Base-by-base conservation (phyloP, 2,113 vertebrate genomes). In the Pithys albifrons region DNA sequence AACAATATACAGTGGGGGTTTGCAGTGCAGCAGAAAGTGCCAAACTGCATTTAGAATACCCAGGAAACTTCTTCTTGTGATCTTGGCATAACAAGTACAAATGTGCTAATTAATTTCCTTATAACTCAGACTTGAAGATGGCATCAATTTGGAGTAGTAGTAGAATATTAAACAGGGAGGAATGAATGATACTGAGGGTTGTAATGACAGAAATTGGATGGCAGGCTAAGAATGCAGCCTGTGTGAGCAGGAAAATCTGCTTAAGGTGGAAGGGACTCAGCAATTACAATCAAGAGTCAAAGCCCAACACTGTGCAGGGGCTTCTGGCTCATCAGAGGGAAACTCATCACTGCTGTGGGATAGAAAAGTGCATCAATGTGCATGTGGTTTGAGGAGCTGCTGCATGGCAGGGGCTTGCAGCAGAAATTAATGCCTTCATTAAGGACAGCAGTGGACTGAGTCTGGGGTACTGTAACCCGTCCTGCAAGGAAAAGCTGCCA, bases 51-150 rank as follows among this genome's bases (percentile, higher is more conserved):
- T 89, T 46, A 77, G 51, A 87, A 75, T 78, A 89, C 71, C 45
- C 66, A 65, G 62, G 66, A 87, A 94, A 78, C 19, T 82, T 89
- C 19, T 82, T 89, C 77, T 39, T 72, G 45, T 93, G 84, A 85
- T 89, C 78, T 85, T 85, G 66, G 22, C 41, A 58, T 84, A 91
- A 80, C 72, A 91, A 92, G 81, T 89, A 74, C 81, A 91, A 93
- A 91, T 61, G 88, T 89, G 85, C 45, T 94, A 94, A 97, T 93
- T 89, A 89, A 91, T 88, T 94, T 94, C 39, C 81, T 89, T 94
- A 39, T 82, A 96, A 85, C 73, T 75, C 39, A 72, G 48, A 52
- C 58, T 91, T 61, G 74, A 94, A 82, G 90, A 91, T 79, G 24
- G 78, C 81, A 96, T 93, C 52, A 87, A 61, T 91, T 82, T 94